These are phyloP conservation scores for Neopelma chrysocephalum DNA, from an alignment of 2,797 vertebrate species.

Conservation along the genomic window DNA sequence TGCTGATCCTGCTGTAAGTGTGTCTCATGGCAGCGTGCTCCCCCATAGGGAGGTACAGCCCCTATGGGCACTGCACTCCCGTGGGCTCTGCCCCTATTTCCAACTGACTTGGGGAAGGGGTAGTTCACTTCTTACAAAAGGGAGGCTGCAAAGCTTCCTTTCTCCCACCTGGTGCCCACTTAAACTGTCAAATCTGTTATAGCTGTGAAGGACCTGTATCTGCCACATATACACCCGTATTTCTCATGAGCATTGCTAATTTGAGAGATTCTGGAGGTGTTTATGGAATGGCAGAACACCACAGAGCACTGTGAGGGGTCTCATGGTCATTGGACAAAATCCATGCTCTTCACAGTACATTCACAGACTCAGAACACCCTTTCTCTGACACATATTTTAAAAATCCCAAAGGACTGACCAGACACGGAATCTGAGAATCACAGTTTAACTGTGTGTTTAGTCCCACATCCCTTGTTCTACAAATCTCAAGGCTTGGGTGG, in stretches of 20 bases:
- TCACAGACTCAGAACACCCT: not conserved
- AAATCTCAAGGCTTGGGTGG: not conserved
- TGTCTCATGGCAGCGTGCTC: not conserved
- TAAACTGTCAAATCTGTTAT: not conserved
- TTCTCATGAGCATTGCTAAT: not conserved
- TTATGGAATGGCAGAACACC: not conserved
- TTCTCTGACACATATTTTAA: not conserved
- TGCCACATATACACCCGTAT: not conserved
- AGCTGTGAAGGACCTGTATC: not conserved
- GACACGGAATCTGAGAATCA: not conserved
- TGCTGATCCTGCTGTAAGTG: not conserved
- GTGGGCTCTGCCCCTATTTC: not conserved
- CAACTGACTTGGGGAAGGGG: not conserved
- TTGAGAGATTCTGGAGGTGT: not conserved
- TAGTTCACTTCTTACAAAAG: not conserved
- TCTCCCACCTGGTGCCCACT: not conserved
- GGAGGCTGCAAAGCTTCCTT: not conserved
- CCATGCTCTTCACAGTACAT: not conserved
- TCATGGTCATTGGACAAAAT: not conserved
- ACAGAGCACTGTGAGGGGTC: not conserved
- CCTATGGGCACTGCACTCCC: not conserved
- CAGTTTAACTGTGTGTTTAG: not conserved
- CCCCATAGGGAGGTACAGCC: rapidly evolving
- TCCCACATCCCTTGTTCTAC: not conserved
- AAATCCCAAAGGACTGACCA: not conserved